A percentile compares a stretch with the other conserved stretches of the same genome.
phyloP scores from a whole-genome alignment of 2,888 invertebrate genomes.

The Lithophane ornitopus region DNA sequence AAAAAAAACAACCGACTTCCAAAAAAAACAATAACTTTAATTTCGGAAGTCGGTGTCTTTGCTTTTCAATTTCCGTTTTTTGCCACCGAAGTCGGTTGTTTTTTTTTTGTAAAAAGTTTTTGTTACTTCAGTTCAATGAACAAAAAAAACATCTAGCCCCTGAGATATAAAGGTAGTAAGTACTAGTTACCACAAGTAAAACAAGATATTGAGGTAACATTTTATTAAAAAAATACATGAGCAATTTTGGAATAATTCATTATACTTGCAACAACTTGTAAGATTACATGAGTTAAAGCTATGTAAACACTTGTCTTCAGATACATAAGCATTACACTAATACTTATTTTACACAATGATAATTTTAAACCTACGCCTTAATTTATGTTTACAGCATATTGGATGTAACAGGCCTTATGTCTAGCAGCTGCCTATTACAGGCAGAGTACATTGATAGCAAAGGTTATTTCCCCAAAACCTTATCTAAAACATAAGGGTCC shows the following conservation, averaged over 20 bases:
- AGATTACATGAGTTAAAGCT: conserved; percentile 33
- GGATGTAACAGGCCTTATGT: background rate
- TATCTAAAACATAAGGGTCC: conserved; percentile 93
- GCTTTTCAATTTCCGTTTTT: too few species aligned
- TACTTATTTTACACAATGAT: conserved; percentile 7
- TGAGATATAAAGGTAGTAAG: background rate
- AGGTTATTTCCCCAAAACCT: conserved; percentile 76
- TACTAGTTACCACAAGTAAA: background rate
- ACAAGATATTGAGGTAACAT: conserved; percentile 11
- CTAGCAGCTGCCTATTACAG: background rate
- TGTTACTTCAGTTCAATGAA: background rate
- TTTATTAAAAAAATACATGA: conserved; percentile 36
- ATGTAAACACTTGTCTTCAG: conserved; percentile 27
- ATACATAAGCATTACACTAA: conserved; percentile 4
- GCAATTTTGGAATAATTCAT: conserved; percentile 9
- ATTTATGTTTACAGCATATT: background rate
- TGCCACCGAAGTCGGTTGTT: too few species aligned
- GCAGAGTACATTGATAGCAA: background rate
- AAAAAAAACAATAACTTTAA: too few species aligned
- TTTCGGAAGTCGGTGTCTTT: too few species aligned
- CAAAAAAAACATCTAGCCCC: too few species aligned
- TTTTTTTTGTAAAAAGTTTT: too few species aligned
- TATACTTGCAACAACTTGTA: background rate
- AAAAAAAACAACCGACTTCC: too few species aligned
- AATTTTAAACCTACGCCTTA: background rate